Conservation (phyloP, 2,888 invertebrate genomes). For the Leptinotarsa rubiginosa region DNA sequence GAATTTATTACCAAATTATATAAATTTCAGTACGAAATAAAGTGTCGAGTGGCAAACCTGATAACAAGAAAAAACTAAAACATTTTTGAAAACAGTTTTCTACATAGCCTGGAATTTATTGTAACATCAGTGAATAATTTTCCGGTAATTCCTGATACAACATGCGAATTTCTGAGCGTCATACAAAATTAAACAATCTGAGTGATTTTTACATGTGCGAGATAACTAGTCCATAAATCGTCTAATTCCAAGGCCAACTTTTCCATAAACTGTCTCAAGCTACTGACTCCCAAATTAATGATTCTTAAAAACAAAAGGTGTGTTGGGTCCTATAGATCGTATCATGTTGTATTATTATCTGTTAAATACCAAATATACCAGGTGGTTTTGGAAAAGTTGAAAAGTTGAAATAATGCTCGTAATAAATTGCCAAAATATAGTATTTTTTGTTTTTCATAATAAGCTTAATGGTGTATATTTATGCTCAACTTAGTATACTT, state of each 20-base stretch:
- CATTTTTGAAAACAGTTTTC: too few relatives aligned
- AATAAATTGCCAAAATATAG: too few relatives aligned
- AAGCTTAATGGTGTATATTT: too few relatives aligned
- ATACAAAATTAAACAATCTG: not conserved
- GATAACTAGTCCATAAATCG: conserved; percentile 1
- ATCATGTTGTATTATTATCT: not conserved
- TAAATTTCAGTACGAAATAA: too few relatives aligned
- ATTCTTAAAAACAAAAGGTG: conserved; percentile 6
- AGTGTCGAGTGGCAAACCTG: too few relatives aligned
- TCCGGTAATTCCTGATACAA: not conserved
- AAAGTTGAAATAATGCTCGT: too few relatives aligned
- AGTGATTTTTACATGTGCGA: not conserved
- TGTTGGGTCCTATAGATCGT: conserved; percentile 2
- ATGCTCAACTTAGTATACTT: too few relatives aligned
- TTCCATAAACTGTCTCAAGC: conserved; percentile 12
- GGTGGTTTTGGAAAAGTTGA: not conserved
- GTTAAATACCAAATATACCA: conserved; percentile 7
- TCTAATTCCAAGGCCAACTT: conserved; percentile 8
- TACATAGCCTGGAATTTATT: too few relatives aligned
- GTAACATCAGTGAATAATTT: not conserved
- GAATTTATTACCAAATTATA: too few relatives aligned
- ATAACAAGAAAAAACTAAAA: too few relatives aligned
- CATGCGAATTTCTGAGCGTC: not conserved
- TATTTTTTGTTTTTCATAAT: too few relatives aligned
- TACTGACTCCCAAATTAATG: conserved; percentile 1